Base-by-base conservation (phyloP, 2,888 invertebrate species). In the Deroplatys truncata region DNA sequence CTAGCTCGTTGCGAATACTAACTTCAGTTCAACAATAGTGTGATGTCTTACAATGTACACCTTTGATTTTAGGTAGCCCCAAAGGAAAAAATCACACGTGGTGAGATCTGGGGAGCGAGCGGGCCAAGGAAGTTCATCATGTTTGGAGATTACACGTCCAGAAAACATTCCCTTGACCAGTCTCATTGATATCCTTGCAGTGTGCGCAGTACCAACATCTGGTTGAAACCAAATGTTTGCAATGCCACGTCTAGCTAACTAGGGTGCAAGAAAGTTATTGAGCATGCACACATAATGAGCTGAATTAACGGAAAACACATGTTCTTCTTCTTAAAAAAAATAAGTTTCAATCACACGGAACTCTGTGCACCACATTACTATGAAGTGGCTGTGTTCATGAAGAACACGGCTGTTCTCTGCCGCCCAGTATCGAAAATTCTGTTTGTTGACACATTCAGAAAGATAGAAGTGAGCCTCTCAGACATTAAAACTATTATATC, bases 311-410 rank as follows among this genome's bases (percentile, higher is more conserved):
- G 85, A 28, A 82, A 85, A 49, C 29, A 85, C 28, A 16, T 84
- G 83, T 85, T 84, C 90, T 20, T 88, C 56, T 88, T 89, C 89
- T 85, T n/a, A n/a, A 89, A 89, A 89, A 90, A 90, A 90, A 83
- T 87, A 90, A 29, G 88, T 88, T 85, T 89, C 90, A 83, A 90
- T 89, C 29, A 90, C 86, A 83, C 89, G 49, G 56, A 90, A 31
- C 43, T 82, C n/a, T 85, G 90, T 29, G 16, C 86, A 28, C 88
- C 82, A 56, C 84, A 20, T 90, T 72, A 84, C 82, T 86, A 88
- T 90, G 87, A 72, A 86, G 86, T 43, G 84, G 87, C 31, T 84
- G 49, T 84, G 49, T 28, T 88, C 88, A 82, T 89, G 88, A 85
- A 85, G 89, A n/a, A 82, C 35, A 8, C 72, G 13, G 28, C n/a